phyloP scores from a whole-genome alignment of 2,888 invertebrate genomes.

The Tetramorium bicarinatum region DNA sequence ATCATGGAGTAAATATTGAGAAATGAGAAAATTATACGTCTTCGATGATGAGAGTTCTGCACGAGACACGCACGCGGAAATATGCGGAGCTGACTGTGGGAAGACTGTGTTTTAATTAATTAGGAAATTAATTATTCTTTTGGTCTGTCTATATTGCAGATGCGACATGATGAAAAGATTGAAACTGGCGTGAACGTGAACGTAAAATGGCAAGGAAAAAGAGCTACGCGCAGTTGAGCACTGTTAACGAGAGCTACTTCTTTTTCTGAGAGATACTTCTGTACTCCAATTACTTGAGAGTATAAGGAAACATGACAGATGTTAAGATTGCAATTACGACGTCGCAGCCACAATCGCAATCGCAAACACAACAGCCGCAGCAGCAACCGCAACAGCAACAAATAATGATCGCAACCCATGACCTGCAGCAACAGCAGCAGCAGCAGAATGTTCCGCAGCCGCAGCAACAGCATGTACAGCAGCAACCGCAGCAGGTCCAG shows the following conservation, averaged over 20 bases:
- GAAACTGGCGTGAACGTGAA: conserved; percentile 47
- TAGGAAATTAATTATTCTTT: neutral
- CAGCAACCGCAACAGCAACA: conserved; percentile 79
- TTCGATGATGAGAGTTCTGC: neutral
- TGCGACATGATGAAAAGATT: conserved; percentile 58
- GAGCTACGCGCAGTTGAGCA: conserved; percentile 41
- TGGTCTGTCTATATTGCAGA: conserved; percentile 47
- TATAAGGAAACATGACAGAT: conserved; percentile 80
- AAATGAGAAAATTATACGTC: neutral
- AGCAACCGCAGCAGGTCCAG: conserved; percentile 76
- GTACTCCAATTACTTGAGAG: conserved; percentile 53
- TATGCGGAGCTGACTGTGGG: too few relatives aligned
- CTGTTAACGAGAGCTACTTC: conserved; percentile 51
- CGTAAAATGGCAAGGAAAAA: conserved; percentile 73
- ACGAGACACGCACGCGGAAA: neutral
- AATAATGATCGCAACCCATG: conserved; percentile 80
- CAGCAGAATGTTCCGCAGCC: conserved; percentile 77
- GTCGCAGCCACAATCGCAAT: conserved; percentile 79
- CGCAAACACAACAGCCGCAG: conserved; percentile 78
- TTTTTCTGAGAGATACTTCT: conserved; percentile 61
- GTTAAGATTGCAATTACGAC: conserved; percentile 82
- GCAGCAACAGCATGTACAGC: conserved; percentile 77
- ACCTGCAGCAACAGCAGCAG: conserved; percentile 74
- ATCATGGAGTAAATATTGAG: neutral
- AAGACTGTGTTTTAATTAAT: neutral